A percentile compares a stretch with the other conserved stretches of the same genome.
These are phyloP conservation scores for Cheirogaleus major DNA, from an alignment of 2,797 vertebrate species.

Conservation along the genomic window DNA sequence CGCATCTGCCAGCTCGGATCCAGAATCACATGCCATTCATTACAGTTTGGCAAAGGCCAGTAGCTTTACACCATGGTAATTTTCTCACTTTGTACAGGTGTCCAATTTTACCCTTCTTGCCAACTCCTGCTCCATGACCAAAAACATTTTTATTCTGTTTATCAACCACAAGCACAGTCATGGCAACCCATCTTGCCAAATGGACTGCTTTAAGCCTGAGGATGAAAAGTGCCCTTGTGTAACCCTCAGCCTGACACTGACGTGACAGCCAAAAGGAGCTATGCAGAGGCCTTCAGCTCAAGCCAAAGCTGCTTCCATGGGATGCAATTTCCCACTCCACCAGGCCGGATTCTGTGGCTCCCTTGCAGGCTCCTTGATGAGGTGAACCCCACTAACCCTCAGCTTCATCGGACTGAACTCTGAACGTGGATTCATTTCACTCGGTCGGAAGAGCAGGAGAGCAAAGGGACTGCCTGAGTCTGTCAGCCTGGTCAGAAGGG, in stretches of 20 bases:
- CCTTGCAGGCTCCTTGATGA: background rate
- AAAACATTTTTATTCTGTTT: background rate
- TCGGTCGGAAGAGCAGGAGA: background rate
- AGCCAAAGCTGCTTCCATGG: background rate
- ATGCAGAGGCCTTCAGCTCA: background rate
- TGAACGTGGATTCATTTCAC: background rate
- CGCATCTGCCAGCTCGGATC: too few species aligned
- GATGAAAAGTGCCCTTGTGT: background rate
- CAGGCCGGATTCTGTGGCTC: background rate
- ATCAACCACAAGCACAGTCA: background rate
- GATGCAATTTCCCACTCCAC: background rate
- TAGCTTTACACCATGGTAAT: background rate
- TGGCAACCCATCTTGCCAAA: constrained; percentile 11
- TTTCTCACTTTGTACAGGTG: background rate
- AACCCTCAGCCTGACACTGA: background rate
- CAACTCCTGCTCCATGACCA: background rate
- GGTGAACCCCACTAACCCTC: background rate
- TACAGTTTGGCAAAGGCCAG: background rate
- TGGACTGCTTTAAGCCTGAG: background rate
- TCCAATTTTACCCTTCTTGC: background rate
- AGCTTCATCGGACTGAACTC: background rate
- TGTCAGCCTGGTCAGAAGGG: background rate
- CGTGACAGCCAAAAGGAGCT: background rate
- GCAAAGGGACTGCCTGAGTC: background rate
- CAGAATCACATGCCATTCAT: background rate